These are phyloP conservation scores for Bathybates hornii DNA, from an alignment of 2,113 vertebrate species.

Conservation along the genomic window DNA sequence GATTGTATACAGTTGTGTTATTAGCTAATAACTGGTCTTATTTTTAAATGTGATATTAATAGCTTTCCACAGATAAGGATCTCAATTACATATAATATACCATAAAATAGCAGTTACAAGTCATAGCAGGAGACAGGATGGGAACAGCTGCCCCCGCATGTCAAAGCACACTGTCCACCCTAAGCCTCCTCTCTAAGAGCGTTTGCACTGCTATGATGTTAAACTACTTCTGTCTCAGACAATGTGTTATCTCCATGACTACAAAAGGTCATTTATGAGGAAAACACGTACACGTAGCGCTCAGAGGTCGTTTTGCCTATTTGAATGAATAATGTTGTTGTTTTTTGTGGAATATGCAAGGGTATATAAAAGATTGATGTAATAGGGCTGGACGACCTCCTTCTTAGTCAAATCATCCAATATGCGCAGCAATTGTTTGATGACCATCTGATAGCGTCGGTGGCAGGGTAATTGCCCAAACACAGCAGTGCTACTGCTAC, in stretches of 20 bases:
- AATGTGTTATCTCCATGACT: background rate
- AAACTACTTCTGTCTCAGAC: background rate
- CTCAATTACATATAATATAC: background rate
- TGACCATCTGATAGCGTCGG: background rate
- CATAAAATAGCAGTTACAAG: background rate
- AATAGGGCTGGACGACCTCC: background rate
- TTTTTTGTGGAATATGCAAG: background rate
- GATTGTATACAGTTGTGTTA: background rate
- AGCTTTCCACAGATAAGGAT: background rate
- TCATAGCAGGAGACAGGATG: background rate
- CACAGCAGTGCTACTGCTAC: background rate
- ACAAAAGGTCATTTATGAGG: background rate
- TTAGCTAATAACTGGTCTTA: background rate
- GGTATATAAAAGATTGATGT: background rate
- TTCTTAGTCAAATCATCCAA: background rate
- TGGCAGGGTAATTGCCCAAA: background rate
- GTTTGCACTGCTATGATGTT: background rate
- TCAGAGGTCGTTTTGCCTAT: background rate
- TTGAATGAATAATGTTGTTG: background rate
- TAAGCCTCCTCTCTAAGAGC: background rate
- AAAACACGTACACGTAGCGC: rapidly evolving
- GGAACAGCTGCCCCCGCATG: background rate
- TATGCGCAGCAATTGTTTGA: background rate
- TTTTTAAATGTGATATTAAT: background rate
- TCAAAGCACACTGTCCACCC: background rate